These are phyloP conservation scores for Drosophila pachea DNA, from an alignment of 1,140 invertebrate genomes.

Conservation along the genomic window DNA sequence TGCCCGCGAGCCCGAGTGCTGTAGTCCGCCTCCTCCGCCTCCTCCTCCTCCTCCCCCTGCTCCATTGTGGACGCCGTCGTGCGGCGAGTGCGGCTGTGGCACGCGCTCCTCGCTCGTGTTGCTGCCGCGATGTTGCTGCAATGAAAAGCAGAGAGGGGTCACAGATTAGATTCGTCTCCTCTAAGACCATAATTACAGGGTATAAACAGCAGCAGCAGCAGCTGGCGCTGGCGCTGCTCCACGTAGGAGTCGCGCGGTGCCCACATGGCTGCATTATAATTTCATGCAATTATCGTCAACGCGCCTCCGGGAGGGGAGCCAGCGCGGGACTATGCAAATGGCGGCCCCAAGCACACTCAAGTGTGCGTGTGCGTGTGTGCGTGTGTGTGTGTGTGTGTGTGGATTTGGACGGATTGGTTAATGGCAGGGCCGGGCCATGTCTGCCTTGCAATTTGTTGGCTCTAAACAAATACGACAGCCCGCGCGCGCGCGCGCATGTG, in stretches of 20 bases:
- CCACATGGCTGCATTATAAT: constrained; percentile 69
- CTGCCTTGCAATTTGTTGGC: constrained; percentile 36
- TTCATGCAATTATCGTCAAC: constrained; percentile 74
- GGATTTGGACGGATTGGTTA: constrained; percentile 33
- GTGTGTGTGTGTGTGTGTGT: no score
- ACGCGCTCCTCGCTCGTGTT: constrained; percentile 75
- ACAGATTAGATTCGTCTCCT: constrained; percentile 7
- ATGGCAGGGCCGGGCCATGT: constrained; percentile 14
- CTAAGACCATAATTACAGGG: constrained; percentile 5
- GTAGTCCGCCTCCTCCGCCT: constrained; percentile 35
- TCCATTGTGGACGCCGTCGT: constrained; percentile 54
- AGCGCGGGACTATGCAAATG: constrained; percentile 49
- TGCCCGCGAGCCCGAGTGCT: constrained; percentile 69
- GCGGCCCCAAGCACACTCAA: no score
- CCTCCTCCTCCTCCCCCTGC: background rate
- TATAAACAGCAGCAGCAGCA: background rate
- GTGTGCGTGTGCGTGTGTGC: no score
- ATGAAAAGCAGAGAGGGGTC: background rate
- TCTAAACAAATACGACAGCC: constrained; percentile 57
- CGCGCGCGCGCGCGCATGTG: constrained; percentile 33
- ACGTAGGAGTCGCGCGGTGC: constrained; percentile 21
- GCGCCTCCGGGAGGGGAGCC: background rate
- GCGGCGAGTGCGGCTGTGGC: constrained; percentile 72
- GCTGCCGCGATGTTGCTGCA: constrained; percentile 69
- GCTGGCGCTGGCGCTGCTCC: background rate